Conservation (phyloP, 2,113 vertebrate species). For the Pandion haliaetus region DNA sequence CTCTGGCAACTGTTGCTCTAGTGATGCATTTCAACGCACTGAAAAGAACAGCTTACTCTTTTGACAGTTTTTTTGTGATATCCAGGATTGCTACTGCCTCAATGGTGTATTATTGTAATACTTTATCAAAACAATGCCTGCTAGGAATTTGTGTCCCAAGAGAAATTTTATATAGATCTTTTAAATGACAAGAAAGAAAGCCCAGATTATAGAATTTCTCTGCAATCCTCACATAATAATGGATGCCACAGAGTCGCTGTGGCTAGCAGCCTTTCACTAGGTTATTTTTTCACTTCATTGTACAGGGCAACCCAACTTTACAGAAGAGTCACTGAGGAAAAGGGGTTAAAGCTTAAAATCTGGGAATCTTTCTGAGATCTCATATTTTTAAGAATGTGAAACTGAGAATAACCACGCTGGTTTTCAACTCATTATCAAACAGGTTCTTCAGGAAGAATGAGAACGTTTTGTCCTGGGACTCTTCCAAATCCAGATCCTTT, state of each 20-base stretch:
- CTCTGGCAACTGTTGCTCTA: slow-evolving; percentile 26
- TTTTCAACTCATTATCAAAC: background rate
- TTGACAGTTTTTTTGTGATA: slow-evolving; percentile 4
- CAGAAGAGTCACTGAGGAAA: background rate
- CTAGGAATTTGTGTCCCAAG: background rate
- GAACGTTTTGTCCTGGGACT: background rate
- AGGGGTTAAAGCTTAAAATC: background rate
- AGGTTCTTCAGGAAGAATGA: background rate
- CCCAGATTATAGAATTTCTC: background rate
- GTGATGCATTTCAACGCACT: slow-evolving; percentile 5
- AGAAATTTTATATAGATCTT: slow-evolving; percentile 1
- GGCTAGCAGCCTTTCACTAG: background rate
- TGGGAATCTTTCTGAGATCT: background rate
- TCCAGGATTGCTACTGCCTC: background rate
- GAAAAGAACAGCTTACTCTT: slow-evolving; percentile 25
- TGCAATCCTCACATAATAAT: background rate
- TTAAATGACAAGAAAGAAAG: background rate
- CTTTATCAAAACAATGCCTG: slow-evolving; percentile 43
- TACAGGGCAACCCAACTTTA: background rate
- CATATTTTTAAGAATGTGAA: background rate
- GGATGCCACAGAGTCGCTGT: fast-evolving
- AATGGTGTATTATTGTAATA: slow-evolving; percentile 33
- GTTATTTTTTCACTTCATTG: background rate
- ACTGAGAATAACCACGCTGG: background rate
- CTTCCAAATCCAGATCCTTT: background rate